A percentile compares a stretch with the other conserved stretches of the same genome.
Conservation (phyloP, 2,797 vertebrate genomes). For the Acipenser ruthenus region DNA sequence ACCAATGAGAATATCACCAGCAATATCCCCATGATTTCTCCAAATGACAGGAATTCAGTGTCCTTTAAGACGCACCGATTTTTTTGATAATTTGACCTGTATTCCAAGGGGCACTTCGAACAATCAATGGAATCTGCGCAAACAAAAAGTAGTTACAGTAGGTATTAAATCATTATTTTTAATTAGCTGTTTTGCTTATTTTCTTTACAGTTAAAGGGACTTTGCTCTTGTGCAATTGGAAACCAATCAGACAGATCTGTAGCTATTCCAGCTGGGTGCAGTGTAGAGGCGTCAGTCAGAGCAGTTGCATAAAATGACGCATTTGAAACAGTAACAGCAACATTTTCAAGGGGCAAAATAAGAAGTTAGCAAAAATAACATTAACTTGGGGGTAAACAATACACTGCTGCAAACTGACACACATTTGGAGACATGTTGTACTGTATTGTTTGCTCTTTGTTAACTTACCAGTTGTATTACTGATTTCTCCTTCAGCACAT, state of each 20-base stretch:
- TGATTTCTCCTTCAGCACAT: conserved; percentile 54
- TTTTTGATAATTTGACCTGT: conserved; percentile 35
- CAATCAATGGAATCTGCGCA: conserved; percentile 38
- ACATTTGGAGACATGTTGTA: too few relatives aligned
- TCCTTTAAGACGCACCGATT: conserved; percentile 36
- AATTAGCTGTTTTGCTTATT: background rate
- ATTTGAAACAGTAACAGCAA: background rate
- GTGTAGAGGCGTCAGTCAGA: too few relatives aligned
- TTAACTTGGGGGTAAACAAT: conserved; percentile 11
- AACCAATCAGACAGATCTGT: too few relatives aligned
- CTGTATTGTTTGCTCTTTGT: background rate
- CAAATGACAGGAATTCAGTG: conserved; percentile 36
- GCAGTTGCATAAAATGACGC: background rate
- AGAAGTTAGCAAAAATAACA: background rate
- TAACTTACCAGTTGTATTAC: conserved; percentile 35
- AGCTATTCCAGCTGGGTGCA: too few relatives aligned
- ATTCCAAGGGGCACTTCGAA: conserved; percentile 34
- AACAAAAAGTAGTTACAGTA: background rate
- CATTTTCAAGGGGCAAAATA: background rate
- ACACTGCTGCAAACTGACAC: background rate
- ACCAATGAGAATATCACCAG: conserved; percentile 31
- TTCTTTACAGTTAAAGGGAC: background rate
- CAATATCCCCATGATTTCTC: conserved; percentile 36
- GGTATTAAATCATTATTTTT: background rate
- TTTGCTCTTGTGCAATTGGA: background rate